A percentile compares a stretch with the other conserved stretches of the same genome.
These are phyloP conservation scores for Aethina tumida DNA, from an alignment of 1,140 invertebrate genomes.

Conservation along the genomic window DNA sequence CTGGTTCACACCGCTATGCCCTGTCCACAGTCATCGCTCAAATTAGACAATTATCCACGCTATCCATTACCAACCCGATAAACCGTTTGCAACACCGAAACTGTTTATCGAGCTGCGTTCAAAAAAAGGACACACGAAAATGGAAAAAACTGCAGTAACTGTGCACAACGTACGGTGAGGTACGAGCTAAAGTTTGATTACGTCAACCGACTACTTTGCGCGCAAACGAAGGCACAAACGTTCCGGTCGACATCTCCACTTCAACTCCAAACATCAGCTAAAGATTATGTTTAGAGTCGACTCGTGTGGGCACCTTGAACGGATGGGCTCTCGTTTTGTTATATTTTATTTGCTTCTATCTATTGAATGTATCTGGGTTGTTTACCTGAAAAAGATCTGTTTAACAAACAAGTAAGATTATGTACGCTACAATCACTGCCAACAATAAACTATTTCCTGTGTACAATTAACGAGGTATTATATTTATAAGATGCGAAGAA, in stretches of 20 bases:
- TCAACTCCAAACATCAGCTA: constrained; percentile 5
- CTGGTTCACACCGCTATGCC: constrained; percentile 96
- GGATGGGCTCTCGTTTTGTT: no score
- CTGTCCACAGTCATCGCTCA: constrained; percentile 48
- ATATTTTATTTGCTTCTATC: no score
- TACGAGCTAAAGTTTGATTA: constrained; percentile 35
- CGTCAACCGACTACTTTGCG: constrained; percentile 35
- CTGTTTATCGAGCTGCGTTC: background rate
- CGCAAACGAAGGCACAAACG: constrained; percentile 27
- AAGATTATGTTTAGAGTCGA: constrained; percentile 17
- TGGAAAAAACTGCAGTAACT: constrained; percentile 15
- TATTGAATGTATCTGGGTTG: no score
- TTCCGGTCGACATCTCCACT: constrained; percentile 20
- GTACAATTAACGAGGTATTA: no score
- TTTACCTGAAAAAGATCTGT: no score
- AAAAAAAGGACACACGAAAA: constrained; percentile 2
- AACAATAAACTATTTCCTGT: no score
- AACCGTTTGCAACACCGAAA: background rate
- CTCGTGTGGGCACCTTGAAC: constrained; percentile 29
- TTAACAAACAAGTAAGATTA: no score
- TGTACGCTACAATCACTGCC: no score
- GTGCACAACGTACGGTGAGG: constrained; percentile 32
- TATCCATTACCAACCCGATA: background rate
- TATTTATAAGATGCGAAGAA: no score
- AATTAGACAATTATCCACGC: constrained; percentile 13